These are phyloP conservation scores for Lithosia quadra DNA, from an alignment of 2,888 invertebrate genomes.

Conservation along the genomic window DNA sequence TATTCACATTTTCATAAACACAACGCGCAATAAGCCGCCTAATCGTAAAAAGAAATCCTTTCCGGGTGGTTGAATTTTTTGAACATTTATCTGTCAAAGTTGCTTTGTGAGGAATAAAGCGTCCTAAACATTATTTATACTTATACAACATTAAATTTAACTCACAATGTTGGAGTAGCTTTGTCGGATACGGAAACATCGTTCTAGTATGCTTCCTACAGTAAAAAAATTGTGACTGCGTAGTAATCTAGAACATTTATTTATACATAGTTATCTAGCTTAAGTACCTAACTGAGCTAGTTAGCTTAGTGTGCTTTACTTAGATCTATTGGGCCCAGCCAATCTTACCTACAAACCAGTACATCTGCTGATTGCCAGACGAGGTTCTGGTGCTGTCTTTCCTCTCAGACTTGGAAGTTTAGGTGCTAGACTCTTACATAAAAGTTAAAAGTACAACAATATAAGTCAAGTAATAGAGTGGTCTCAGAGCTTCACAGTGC, in stretches of 20 bases:
- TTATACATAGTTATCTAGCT: too few relatives aligned
- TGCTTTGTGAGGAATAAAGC: constrained; percentile 1
- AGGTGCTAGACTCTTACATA: too few relatives aligned
- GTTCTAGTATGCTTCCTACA: background rate
- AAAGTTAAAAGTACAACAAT: too few relatives aligned
- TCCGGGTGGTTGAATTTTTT: background rate
- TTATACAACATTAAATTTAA: background rate
- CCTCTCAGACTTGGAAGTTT: too few relatives aligned
- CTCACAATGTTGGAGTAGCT: background rate
- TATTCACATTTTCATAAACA: constrained; percentile 3
- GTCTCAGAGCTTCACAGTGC: too few relatives aligned
- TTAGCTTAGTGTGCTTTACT: too few relatives aligned
- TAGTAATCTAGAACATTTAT: background rate
- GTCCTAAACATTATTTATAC: background rate
- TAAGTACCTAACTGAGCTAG: too few relatives aligned
- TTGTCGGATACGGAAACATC: background rate
- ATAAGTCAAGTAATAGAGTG: too few relatives aligned
- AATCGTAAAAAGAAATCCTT: constrained; percentile 3
- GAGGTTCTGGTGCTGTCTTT: too few relatives aligned
- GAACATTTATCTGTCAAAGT: constrained; percentile 5
- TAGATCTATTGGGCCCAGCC: too few relatives aligned
- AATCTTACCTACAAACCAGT: too few relatives aligned
- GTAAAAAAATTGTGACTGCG: background rate
- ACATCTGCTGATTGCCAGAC: too few relatives aligned
- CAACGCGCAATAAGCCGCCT: background rate